Conservation (phyloP, 2,888 invertebrate genomes). For the Meiosimyza decipiens region DNA sequence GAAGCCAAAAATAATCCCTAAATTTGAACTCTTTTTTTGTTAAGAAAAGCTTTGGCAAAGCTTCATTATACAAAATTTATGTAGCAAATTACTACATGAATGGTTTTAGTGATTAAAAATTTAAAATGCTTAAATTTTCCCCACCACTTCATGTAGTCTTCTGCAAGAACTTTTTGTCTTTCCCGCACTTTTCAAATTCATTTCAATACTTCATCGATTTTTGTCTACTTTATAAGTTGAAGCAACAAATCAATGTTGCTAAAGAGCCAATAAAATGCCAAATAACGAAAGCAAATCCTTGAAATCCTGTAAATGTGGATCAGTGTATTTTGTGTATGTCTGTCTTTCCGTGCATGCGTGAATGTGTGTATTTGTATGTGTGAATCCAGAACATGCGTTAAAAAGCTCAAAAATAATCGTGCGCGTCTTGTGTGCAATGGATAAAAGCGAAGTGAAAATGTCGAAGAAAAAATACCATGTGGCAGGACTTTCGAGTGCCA, state of each 20-base stretch:
- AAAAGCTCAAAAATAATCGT: constrained; percentile 22
- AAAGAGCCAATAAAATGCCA: constrained; percentile 20
- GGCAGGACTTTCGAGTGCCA: constrained; percentile 10
- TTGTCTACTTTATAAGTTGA: neutral
- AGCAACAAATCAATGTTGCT: constrained; percentile 17
- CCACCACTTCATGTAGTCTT: too few relatives aligned
- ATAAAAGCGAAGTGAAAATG: neutral
- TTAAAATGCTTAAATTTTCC: too few relatives aligned
- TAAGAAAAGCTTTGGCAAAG: too few relatives aligned
- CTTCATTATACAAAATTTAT: too few relatives aligned
- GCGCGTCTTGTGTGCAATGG: neutral
- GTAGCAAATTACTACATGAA: too few relatives aligned
- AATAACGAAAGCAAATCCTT: constrained; percentile 26
- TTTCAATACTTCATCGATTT: constrained; percentile 14
- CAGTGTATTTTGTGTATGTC: neutral
- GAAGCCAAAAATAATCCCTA: too few relatives aligned
- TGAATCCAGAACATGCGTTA: constrained; percentile 28
- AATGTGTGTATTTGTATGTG: neutral
- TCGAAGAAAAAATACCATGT: constrained; percentile 2
- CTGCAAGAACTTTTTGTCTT: too few relatives aligned
- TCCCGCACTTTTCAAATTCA: too few relatives aligned
- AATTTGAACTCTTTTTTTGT: too few relatives aligned
- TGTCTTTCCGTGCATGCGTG: neutral
- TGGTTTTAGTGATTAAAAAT: too few relatives aligned
- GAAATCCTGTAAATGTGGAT: neutral